These are phyloP conservation scores for Tigriopus californicus DNA, from an alignment of 2,888 invertebrate species.

Conservation along the genomic window DNA sequence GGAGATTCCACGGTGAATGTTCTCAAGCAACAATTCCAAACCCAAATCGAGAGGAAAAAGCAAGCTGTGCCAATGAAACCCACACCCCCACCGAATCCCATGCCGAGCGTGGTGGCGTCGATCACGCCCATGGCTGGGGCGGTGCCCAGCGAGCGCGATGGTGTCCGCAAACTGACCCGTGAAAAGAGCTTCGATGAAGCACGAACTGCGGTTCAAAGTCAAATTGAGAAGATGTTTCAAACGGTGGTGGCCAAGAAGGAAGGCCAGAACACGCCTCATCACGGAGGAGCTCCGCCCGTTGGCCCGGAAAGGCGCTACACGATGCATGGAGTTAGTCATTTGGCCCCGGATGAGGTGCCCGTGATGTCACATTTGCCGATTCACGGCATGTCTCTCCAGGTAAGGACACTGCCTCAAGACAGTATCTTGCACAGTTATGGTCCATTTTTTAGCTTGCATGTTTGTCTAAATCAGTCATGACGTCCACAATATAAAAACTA, in stretches of 20 bases:
- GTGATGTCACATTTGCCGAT: no score
- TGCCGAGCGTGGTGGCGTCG: background rate
- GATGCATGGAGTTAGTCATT: conserved; percentile 31
- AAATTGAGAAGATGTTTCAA: conserved; percentile 66
- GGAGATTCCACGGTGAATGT: conserved; percentile 5
- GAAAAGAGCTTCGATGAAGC: conserved; percentile 18
- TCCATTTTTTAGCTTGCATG: no score
- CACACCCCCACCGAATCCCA: no score
- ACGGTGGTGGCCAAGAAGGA: conserved; percentile 42
- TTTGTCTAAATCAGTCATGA: no score
- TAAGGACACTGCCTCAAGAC: no score
- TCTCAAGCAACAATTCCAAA: conserved; percentile 7
- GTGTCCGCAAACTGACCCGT: background rate
- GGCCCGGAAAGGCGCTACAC: background rate
- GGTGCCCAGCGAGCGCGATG: background rate
- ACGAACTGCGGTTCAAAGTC: conserved; percentile 54
- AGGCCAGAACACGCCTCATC: no score
- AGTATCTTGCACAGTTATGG: no score
- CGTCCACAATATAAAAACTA: no score
- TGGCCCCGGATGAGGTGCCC: conserved; percentile 12
- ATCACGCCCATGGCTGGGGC: background rate
- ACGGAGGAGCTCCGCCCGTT: no score
- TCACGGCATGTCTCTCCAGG: no score
- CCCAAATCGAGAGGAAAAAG: conserved; percentile 1
- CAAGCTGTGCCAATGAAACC: background rate